phyloP scores from a whole-genome alignment of 1,140 invertebrate genomes.

The Anoplolepis gracilipes region DNA sequence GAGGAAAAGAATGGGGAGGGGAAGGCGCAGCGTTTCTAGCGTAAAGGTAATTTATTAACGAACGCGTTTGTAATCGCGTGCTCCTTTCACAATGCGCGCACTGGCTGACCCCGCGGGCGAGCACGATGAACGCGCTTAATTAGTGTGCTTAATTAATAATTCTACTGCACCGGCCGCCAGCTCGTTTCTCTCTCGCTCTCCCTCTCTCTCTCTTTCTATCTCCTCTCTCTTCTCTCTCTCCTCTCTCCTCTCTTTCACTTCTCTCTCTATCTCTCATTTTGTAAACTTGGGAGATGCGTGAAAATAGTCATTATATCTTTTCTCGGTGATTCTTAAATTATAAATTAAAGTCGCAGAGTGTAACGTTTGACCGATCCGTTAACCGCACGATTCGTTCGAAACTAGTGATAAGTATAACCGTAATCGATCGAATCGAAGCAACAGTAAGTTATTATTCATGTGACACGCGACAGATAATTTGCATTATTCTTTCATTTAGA shows the following conservation, averaged over 20 bases:
- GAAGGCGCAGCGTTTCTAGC: constrained; percentile 66
- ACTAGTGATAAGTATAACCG: not conserved
- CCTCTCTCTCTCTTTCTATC: not conserved
- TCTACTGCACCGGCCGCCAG: constrained; percentile 66
- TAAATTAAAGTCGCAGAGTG: constrained; percentile 43
- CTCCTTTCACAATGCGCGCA: constrained; percentile 68
- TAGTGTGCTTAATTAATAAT: constrained; percentile 76
- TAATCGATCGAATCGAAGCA: not conserved
- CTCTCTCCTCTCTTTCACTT: not conserved
- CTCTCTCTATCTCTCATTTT: constrained; percentile 26
- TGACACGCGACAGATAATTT: not conserved
- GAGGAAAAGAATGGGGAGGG: constrained; percentile 35
- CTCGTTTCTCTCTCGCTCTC: constrained; percentile 55
- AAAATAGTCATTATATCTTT: constrained; percentile 68
- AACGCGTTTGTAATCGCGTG: constrained; percentile 74
- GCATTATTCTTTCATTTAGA: not conserved
- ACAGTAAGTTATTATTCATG: not conserved
- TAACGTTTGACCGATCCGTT: not conserved
- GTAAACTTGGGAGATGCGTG: constrained; percentile 55
- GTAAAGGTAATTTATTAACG: constrained; percentile 76
- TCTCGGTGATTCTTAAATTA: constrained; percentile 67
- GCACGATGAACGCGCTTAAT: constrained; percentile 75
- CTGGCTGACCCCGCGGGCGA: constrained; percentile 71
- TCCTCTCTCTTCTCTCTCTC: not conserved
- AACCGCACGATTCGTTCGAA: not conserved